These are phyloP conservation scores for Lophochroa leadbeateri DNA, from an alignment of 2,113 vertebrate genomes.

Conservation along the genomic window DNA sequence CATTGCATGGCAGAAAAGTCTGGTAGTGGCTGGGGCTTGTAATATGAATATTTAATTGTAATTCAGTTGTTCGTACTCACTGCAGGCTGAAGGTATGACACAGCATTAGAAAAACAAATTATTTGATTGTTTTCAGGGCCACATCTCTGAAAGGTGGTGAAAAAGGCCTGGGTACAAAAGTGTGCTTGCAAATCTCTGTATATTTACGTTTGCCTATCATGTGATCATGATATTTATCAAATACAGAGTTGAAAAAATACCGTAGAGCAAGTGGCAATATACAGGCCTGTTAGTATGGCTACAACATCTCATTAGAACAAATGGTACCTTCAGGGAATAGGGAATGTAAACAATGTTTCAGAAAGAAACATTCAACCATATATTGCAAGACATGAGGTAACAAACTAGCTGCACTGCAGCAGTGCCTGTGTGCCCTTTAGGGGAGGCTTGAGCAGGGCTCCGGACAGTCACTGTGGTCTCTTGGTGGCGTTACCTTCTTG, in stretches of 20 bases:
- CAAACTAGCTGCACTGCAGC: fast-evolving
- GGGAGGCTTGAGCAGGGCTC: background rate
- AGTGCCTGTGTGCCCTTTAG: fast-evolving
- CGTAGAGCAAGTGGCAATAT: background rate
- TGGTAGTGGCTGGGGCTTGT: background rate
- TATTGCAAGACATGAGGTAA: background rate
- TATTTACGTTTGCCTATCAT: background rate
- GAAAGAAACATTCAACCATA: background rate
- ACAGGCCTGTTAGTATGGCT: background rate
- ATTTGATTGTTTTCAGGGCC: slow-evolving; percentile 23
- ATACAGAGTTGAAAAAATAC: background rate
- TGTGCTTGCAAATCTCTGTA: background rate
- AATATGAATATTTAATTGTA: background rate
- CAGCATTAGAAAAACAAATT: slow-evolving; percentile 55
- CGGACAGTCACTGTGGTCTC: background rate
- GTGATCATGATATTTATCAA: background rate
- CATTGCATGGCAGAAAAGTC: background rate
- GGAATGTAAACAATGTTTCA: background rate
- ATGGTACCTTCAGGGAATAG: background rate
- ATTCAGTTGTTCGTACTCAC: slow-evolving; percentile 4
- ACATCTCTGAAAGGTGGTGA: background rate
- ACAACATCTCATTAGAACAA: background rate
- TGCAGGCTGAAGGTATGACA: slow-evolving; percentile 52
- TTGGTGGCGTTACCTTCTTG: background rate
- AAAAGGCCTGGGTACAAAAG: background rate